A percentile compares a stretch with the other conserved stretches of the same genome.
phyloP scores from a whole-genome alignment of 2,797 vertebrate species.

The Poecilia gillii region DNA sequence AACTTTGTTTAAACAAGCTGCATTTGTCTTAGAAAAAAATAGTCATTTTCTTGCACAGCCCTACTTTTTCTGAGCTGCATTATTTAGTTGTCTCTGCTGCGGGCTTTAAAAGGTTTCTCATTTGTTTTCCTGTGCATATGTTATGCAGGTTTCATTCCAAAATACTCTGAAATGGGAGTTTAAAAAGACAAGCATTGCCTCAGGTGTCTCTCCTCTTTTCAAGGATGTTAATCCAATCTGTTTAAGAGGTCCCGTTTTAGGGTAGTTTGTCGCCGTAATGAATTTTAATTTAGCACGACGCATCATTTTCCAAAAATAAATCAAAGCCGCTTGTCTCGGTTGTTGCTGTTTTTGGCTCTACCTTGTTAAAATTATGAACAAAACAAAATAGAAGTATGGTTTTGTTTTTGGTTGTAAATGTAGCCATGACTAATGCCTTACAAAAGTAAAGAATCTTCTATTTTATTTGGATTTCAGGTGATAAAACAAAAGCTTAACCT shows the following conservation, averaged over 20 bases:
- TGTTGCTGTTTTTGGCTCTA: slow-evolving; percentile 4
- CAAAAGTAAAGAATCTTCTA: not conserved
- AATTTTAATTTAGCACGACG: slow-evolving; percentile 14
- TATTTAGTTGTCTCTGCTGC: slow-evolving; percentile 7
- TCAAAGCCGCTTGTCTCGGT: slow-evolving; percentile 3
- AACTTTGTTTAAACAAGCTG: not conserved
- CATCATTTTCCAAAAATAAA: slow-evolving; percentile 23
- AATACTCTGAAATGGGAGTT: slow-evolving; percentile 14
- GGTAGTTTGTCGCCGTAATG: slow-evolving; percentile 10
- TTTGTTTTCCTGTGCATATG: slow-evolving; percentile 20
- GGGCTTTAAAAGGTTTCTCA: slow-evolving; percentile 15
- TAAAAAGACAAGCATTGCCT: not conserved
- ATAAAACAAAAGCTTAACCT: not conserved
- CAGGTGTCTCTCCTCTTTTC: slow-evolving; percentile 8
- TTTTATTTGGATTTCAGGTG: not conserved
- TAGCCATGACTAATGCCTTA: not conserved
- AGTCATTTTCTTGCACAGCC: not conserved
- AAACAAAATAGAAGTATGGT: not conserved
- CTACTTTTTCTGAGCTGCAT: not conserved
- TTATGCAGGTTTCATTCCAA: slow-evolving; percentile 17
- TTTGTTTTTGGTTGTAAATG: not conserved
- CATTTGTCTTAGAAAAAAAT: not conserved
- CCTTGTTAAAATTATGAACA: not conserved
- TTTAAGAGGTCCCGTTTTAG: not conserved
- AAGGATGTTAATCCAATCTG: slow-evolving; percentile 13